phyloP scores from a whole-genome alignment of 2,888 invertebrate species.

The Ormyrus nitidulus region DNA sequence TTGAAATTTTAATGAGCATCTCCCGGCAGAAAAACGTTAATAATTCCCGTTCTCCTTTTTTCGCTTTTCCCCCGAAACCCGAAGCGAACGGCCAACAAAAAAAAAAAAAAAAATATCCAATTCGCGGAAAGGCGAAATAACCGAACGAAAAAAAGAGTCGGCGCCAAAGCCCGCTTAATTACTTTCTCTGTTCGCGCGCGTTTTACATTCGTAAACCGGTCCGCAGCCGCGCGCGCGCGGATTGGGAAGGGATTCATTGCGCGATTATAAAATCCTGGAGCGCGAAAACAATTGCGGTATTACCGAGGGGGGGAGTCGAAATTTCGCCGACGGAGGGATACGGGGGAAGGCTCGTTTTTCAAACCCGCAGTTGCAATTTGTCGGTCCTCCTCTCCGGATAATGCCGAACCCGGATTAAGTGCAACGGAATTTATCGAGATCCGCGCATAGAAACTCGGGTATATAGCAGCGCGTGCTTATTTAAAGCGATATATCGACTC shows the following conservation, averaged over 20 bases:
- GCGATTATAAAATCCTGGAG: neutral
- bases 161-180: too few relatives aligned
- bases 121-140: too few relatives aligned
- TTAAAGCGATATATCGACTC: constrained; percentile 51
- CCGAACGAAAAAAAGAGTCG: too few relatives aligned
- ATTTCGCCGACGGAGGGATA: neutral
- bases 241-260: neutral
- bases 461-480: constrained; percentile 50
- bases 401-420: constrained; percentile 29
- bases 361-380: constrained; percentile 28
- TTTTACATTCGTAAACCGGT: too few relatives aligned
- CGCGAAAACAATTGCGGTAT: neutral
- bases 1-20: too few relatives aligned
- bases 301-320: neutral
- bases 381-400: constrained; percentile 11
- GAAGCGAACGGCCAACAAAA: too few relatives aligned
- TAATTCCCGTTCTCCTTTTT: too few relatives aligned
- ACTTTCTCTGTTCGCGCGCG: too few relatives aligned
- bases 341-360: constrained; percentile 6
- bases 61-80: too few relatives aligned
- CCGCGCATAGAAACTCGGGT: neutral
- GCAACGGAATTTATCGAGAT: constrained; percentile 31
- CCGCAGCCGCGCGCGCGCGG: too few relatives aligned
- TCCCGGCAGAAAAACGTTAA: too few relatives aligned
- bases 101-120: too few relatives aligned